Base-by-base conservation (phyloP, 2,113 vertebrate species). In the Spermophilus dauricus region DNA sequence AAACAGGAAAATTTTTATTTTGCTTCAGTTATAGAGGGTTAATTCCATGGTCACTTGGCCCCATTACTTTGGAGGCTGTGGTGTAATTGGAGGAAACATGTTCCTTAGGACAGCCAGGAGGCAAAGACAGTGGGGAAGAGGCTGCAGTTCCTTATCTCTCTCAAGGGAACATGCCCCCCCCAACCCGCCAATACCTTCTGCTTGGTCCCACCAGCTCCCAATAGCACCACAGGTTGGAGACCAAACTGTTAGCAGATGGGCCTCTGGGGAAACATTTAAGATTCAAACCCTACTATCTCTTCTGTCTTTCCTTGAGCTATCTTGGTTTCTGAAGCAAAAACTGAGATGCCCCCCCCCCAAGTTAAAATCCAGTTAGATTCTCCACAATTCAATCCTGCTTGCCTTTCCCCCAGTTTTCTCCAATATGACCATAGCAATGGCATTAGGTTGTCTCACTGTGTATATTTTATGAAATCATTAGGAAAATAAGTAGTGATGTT, bases 251-350 rank as follows among this genome's bases (percentile, higher is more conserved):
- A 72, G 39, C 53, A 51, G 63, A 5, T 32, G 18, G 5, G 28
- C 48, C 61, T 69, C 67, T 17, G 30, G 58, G 34, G 56, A 32
- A 17, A 94, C 37, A 56, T 56, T 84, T 84, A 14, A 51, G 39
- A 32, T 69, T 72, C 2, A 89, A 45, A 67, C 42, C 2, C 30
- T 76, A 67, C 28, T 32, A n/a, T 69, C 58, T 90, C 7, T 80
- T 93, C 8, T 84, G 2, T 72, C 24, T 69, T 84, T 84, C 78
- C 26, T 90, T 91, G 39, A 93, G 28, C 37, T 89, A 8, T 89
- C 83, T 92, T 16, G 3, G 14, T 94, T 91, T 97, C 80, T 90
- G 45, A 94, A 89, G 51, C n/a, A 69, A 93, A 97, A 37, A 94
- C 45, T 2, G 28, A 69, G 69, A 39, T 6, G 0, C 39, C 39